Evolutionary conservation across 2,888 invertebrate species (phyloP).

Genomic region (Oscheius sp.): DNA sequence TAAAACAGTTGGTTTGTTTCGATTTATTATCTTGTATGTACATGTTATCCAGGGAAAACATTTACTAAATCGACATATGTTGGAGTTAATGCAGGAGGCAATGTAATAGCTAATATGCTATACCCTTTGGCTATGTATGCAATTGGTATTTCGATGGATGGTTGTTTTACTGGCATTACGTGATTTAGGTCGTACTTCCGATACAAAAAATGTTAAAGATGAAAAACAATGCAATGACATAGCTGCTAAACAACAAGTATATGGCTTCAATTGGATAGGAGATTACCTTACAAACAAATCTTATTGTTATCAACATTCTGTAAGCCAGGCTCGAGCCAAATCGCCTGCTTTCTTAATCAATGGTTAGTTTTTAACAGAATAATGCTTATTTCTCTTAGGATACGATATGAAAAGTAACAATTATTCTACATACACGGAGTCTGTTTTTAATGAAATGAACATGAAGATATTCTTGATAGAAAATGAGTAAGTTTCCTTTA

Average conservation of each 20-base stretch:
- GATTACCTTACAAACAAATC: slow-evolving; percentile 49
- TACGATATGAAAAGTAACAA: slow-evolving; percentile 40
- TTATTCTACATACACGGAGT: slow-evolving; percentile 69
- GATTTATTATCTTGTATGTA: no score
- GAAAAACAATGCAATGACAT: slow-evolving; percentile 50
- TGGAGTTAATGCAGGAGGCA: slow-evolving; percentile 9
- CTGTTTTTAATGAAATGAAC: slow-evolving; percentile 53
- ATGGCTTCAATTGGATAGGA: slow-evolving; percentile 64
- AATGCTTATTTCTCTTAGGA: background rate
- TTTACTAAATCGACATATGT: slow-evolving; percentile 25
- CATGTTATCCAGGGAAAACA: background rate
- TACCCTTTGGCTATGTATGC: slow-evolving; percentile 8
- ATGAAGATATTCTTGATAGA: slow-evolving; percentile 64
- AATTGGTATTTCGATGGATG: slow-evolving; percentile 14
- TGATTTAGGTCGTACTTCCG: slow-evolving; percentile 41
- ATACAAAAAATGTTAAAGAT: slow-evolving; percentile 54
- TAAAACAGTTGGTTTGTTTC: background rate
- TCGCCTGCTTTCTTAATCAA: slow-evolving; percentile 68
- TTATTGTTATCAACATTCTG: slow-evolving; percentile 59
- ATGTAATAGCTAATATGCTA: background rate
- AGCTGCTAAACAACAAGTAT: slow-evolving; percentile 53
- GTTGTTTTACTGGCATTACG: background rate
- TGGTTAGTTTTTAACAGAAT: slow-evolving; percentile 39
- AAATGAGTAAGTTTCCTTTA: slow-evolving; percentile 31
- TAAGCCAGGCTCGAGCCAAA: slow-evolving; percentile 42